These are phyloP conservation scores for Falco novaeseelandiae DNA, from an alignment of 2,797 vertebrate genomes.

Conservation along the genomic window DNA sequence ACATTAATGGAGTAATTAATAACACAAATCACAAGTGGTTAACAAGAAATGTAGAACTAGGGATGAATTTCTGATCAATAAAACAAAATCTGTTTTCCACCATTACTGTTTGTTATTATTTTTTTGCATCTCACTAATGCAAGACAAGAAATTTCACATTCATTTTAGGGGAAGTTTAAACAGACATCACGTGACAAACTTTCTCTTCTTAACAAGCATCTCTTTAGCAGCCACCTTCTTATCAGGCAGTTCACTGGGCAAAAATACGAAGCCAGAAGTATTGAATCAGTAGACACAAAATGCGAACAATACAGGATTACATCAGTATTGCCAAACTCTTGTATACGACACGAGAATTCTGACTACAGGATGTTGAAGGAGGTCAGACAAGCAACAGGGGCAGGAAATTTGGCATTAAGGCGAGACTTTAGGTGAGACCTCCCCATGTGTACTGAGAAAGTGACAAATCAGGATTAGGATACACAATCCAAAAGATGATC, in stretches of 20 bases:
- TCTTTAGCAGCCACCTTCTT: background rate
- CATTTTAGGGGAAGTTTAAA: background rate
- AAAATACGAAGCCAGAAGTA: background rate
- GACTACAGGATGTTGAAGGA: background rate
- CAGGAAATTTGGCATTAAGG: background rate
- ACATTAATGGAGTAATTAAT: background rate
- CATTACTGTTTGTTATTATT: background rate
- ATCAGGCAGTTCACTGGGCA: background rate
- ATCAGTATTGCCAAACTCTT: background rate
- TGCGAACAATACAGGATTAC: background rate
- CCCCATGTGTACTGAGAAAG: fast-evolving
- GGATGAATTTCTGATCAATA: background rate
- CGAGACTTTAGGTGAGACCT: background rate
- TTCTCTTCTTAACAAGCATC: background rate
- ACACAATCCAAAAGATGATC: background rate
- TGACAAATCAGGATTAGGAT: background rate
- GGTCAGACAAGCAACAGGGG: background rate
- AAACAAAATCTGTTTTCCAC: background rate
- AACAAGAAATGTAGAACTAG: background rate
- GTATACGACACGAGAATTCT: background rate
- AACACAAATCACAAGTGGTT: background rate
- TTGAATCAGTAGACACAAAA: background rate
- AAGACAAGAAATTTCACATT: background rate
- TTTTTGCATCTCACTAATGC: background rate
- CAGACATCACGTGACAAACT: background rate